phyloP scores from a whole-genome alignment of 2,888 invertebrate species.

The Yponomeuta sedellus region DNA sequence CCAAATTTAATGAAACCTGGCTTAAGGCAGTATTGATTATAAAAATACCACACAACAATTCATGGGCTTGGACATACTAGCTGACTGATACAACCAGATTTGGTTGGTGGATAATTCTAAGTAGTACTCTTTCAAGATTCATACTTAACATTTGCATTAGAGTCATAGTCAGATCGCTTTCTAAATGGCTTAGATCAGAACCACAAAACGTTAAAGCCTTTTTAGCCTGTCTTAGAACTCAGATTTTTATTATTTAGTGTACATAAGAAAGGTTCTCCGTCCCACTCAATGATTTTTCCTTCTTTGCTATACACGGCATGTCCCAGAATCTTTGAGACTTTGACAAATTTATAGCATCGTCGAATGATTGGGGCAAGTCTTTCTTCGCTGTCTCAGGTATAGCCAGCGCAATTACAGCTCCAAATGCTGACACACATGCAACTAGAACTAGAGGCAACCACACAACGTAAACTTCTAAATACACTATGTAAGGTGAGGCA shows the following conservation, averaged over 20 bases:
- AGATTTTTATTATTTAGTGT: background rate
- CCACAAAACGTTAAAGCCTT: no score
- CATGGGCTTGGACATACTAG: no score
- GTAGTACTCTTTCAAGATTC: no score
- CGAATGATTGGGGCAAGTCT: conserved; percentile 19
- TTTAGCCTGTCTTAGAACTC: background rate
- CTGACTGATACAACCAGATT: no score
- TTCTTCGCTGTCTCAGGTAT: conserved; percentile 20
- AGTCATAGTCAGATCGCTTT: no score
- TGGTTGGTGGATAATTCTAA: no score
- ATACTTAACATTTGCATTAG: no score
- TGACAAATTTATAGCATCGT: conserved; percentile 17
- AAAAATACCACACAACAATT: no score
- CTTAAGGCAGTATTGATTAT: no score
- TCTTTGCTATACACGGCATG: conserved; percentile 16
- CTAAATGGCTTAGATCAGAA: no score
- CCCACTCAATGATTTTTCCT: background rate
- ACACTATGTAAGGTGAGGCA: conserved; percentile 20
- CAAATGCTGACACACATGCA: conserved; percentile 15
- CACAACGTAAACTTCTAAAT: conserved; percentile 15
- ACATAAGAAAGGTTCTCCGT: conserved; percentile 3
- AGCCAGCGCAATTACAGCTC: conserved; percentile 17
- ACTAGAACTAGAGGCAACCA: conserved; percentile 20
- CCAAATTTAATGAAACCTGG: no score
- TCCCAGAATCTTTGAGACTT: conserved; percentile 14